Conservation (phyloP, 1,140 invertebrate species). For the Procambarus virginalis region DNA sequence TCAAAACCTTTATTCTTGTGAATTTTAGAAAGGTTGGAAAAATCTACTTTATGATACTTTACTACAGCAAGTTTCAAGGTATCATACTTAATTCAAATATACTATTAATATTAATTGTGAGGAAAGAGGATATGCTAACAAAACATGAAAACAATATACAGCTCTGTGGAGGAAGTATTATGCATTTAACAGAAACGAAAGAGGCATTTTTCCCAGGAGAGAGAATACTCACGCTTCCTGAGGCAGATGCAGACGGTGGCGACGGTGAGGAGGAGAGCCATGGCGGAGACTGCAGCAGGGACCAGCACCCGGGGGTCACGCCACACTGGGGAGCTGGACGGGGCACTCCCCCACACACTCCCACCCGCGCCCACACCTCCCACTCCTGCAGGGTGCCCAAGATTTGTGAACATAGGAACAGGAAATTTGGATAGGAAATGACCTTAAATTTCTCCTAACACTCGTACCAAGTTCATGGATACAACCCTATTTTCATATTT, state of each 20-base stretch:
- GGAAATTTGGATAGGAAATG: too few species aligned
- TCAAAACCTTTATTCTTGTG: not conserved
- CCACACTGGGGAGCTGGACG: conserved; percentile 46
- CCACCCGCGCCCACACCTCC: conserved; percentile 15
- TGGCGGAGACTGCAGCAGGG: conserved; percentile 47
- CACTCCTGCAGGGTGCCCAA: not conserved
- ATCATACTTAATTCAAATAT: too few species aligned
- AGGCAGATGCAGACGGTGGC: conserved; percentile 56
- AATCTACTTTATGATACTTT: too few species aligned
- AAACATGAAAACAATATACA: too few species aligned
- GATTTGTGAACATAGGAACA: not conserved
- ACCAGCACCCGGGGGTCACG: conserved; percentile 58
- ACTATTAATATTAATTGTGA: too few species aligned
- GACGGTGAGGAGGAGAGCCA: conserved; percentile 54
- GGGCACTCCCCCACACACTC: conserved; percentile 32
- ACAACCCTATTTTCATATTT: not conserved
- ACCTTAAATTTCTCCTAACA: not conserved
- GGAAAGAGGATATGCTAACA: too few species aligned
- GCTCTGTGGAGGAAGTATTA: too few species aligned
- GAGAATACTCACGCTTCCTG: conserved; percentile 42
- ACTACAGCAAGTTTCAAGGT: too few species aligned
- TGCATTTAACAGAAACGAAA: too few species aligned
- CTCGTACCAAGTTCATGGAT: not conserved
- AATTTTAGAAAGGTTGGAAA: too few species aligned
- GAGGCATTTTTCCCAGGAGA: too few species aligned